Evolutionary conservation across 2,888 invertebrate genomes (phyloP).

Genomic region (Ochlodes sylvanus): DNA sequence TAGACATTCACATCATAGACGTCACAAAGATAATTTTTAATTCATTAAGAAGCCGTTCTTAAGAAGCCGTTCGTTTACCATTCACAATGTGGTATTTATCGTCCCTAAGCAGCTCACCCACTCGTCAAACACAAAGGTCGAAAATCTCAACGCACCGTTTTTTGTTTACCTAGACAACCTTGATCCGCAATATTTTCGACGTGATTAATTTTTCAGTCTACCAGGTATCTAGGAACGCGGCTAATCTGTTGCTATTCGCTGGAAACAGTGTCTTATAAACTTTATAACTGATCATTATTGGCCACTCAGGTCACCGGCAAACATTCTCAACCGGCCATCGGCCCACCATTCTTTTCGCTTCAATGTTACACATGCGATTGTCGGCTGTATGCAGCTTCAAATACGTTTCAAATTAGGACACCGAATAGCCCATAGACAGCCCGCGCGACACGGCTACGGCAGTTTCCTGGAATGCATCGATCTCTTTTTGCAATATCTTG

Average conservation of each 20-base stretch:
- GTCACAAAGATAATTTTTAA: too few species aligned
- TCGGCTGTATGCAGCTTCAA: conserved; percentile 49
- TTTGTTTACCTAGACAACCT: conserved; percentile 14
- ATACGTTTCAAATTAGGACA: conserved; percentile 59
- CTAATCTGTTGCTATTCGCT: conserved; percentile 21
- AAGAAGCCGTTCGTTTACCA: too few species aligned
- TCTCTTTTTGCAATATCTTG: conserved; percentile 77
- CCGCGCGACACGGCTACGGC: conserved; percentile 72
- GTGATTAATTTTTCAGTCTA: conserved; percentile 7
- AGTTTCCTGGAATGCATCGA: conserved; percentile 80
- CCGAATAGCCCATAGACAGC: conserved; percentile 52
- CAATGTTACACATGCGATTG: conserved; percentile 52
- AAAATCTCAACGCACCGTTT: conserved; percentile 42
- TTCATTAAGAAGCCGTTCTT: too few species aligned
- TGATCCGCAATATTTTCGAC: conserved; percentile 1
- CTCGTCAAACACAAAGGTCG: background rate
- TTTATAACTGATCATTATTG: conserved; percentile 82
- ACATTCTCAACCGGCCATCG: conserved; percentile 82
- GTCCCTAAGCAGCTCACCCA: background rate
- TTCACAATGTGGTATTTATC: background rate
- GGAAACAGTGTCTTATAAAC: conserved; percentile 62
- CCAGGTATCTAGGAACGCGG: background rate
- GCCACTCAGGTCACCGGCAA: conserved; percentile 81
- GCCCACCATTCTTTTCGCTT: conserved; percentile 64
- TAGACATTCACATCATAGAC: too few species aligned